phyloP scores from a whole-genome alignment of 2,888 invertebrate genomes.

The Aricia artaxerxes region DNA sequence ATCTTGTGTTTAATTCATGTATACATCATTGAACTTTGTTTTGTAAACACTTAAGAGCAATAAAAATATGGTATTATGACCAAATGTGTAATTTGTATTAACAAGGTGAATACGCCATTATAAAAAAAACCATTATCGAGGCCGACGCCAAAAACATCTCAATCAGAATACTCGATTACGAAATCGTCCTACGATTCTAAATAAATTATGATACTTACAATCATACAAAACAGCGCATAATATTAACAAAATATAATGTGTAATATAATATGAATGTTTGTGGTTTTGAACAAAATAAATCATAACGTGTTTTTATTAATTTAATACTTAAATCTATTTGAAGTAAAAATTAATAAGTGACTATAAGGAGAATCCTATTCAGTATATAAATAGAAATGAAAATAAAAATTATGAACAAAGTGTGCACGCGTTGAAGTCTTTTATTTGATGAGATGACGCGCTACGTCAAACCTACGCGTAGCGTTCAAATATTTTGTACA shows the following conservation, averaged over 20 bases:
- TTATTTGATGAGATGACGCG: background rate
- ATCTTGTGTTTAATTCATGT: no score
- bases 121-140: conserved; percentile 7
- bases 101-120: conserved; percentile 3
- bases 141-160: background rate
- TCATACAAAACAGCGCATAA: background rate
- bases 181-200: background rate
- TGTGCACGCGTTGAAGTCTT: conserved; percentile 5
- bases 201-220: background rate
- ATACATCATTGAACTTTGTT: background rate
- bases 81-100: background rate
- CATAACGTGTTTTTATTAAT: background rate
- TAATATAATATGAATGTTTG: no score
- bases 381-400: background rate
- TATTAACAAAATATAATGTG: background rate
- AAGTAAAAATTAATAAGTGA: no score
- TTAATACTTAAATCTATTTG: no score
- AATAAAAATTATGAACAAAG: background rate
- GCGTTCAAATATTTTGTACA: background rate
- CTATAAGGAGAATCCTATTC: background rate
- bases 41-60: background rate
- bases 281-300: background rate
- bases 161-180: background rate
- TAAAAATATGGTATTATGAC: background rate
- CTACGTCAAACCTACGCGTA: background rate